These are phyloP conservation scores for Ernsta delagoae DNA, from an alignment of 2,888 invertebrate genomes.

Conservation along the genomic window DNA sequence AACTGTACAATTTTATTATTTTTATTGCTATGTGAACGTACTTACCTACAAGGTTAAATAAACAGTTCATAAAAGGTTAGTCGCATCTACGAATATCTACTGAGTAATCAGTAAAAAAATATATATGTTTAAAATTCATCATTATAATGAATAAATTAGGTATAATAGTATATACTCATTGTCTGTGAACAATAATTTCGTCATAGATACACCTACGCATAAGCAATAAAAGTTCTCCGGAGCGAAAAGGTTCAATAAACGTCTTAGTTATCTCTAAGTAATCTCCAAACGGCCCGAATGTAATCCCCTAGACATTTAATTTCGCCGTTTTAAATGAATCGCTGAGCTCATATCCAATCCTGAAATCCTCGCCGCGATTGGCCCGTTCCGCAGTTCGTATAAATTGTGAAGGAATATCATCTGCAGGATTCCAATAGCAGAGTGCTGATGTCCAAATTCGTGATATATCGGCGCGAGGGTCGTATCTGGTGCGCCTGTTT, in stretches of 20 bases:
- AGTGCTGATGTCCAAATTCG: conserved; percentile 74
- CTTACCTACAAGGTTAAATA: no score
- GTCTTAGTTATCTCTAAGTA: conserved; percentile 65
- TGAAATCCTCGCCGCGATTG: conserved; percentile 60
- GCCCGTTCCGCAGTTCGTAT: conserved; percentile 59
- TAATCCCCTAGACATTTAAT: conserved; percentile 73
- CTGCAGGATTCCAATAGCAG: conserved; percentile 75
- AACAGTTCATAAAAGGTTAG: no score
- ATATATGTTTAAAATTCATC: no score
- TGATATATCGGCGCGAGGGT: conserved; percentile 75
- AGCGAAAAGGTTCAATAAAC: conserved; percentile 66
- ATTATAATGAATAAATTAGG: background rate
- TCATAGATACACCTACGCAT: conserved; percentile 47
- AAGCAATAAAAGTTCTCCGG: conserved; percentile 59
- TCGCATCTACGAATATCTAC: no score
- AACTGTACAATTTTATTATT: conserved; percentile 1
- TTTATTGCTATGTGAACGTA: no score
- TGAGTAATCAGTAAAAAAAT: no score
- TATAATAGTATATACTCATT: background rate
- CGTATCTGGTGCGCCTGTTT: conserved; percentile 67
- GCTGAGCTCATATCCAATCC: conserved; percentile 64
- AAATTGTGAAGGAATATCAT: conserved; percentile 71
- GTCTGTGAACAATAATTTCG: conserved; percentile 15
- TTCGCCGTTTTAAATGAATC: conserved; percentile 73
- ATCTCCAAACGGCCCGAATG: conserved; percentile 62